Percentiles rank a stretch among this genome's conserved stretches.
phyloP scores from a whole-genome alignment of 2,888 invertebrate genomes.

The Lepidocyrtoides sp. region DNA sequence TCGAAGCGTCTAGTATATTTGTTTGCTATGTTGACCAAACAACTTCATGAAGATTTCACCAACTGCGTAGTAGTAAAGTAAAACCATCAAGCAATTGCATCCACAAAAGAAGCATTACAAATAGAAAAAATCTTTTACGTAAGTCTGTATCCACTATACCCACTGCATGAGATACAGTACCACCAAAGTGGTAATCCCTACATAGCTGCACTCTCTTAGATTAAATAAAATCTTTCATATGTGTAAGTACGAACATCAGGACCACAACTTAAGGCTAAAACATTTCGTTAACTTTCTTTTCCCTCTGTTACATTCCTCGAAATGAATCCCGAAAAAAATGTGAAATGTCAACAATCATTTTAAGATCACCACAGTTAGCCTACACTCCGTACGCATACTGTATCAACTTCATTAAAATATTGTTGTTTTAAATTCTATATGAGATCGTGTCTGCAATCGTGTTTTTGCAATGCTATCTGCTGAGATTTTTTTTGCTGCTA shows the following conservation, averaged over 20 bases:
- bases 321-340: slow-evolving; percentile 8
- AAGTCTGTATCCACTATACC: background rate
- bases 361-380: background rate
- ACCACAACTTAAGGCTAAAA: slow-evolving; percentile 2
- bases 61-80: background rate
- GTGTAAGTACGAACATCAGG: background rate
- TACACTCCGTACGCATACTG: background rate
- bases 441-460: background rate
- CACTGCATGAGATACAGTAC: background rate
- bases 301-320: slow-evolving; percentile 15
- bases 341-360: slow-evolving; percentile 23
- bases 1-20: too few species aligned
- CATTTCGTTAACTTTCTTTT: background rate
- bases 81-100: slow-evolving; percentile 43
- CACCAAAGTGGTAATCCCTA: too few species aligned
- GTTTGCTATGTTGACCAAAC: slow-evolving; percentile 4
- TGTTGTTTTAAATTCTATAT: background rate
- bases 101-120: background rate
- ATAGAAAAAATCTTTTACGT: background rate
- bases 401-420: background rate
- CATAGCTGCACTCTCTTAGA: slow-evolving; percentile 11
- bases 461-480: background rate
- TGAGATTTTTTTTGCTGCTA: background rate
- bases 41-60: slow-evolving; percentile 40
- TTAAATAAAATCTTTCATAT: slow-evolving; percentile 11